These are phyloP conservation scores for Datnioides undecimradiatus DNA, from an alignment of 2,113 vertebrate species.

Conservation along the genomic window DNA sequence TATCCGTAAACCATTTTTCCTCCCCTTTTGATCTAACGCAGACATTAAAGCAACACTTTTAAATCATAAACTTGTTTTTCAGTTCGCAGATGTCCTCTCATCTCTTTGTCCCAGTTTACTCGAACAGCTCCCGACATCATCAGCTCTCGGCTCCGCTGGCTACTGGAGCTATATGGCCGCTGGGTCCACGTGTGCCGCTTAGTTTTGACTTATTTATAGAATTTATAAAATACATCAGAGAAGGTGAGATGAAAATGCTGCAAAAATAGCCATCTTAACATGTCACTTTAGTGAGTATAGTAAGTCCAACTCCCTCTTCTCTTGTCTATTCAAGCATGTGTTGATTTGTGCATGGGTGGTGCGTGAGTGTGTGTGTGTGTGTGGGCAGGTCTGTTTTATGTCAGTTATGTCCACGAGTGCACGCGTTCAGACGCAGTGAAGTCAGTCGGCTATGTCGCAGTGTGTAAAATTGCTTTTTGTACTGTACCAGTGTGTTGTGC, in stretches of 20 bases:
- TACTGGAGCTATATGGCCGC: slow-evolving; percentile 14
- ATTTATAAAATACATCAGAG: slow-evolving; percentile 45
- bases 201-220: slow-evolving; percentile 71
- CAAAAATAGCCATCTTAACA: slow-evolving; percentile 34
- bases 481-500: slow-evolving; percentile 40
- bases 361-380: slow-evolving; percentile 2
- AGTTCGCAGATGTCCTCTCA: slow-evolving; percentile 31
- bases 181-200: slow-evolving; percentile 7
- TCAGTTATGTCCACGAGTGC: slow-evolving; percentile 16
- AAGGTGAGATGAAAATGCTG: slow-evolving; percentile 40
- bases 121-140: slow-evolving; percentile 43
- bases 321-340: neutral
- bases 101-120: slow-evolving; percentile 69
- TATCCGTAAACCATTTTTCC: slow-evolving; percentile 10
- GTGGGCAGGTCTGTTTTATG: slow-evolving; percentile 26
- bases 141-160: slow-evolving; percentile 33
- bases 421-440: neutral
- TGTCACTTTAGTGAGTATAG: slow-evolving; percentile 5
- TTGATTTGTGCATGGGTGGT: neutral
- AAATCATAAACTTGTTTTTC: slow-evolving; percentile 48
- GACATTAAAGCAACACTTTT: slow-evolving; percentile 36
- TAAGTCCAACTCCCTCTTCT: neutral
- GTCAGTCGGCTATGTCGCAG: slow-evolving; percentile 7
- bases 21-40: slow-evolving; percentile 46
- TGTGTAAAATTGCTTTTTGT: slow-evolving; percentile 29